These are phyloP conservation scores for Apis mellifera DNA, from an alignment of 1,140 invertebrate genomes.

Conservation along the genomic window Amel_HAv3.1 CM009935.2:2659001-2659500, in stretches of 20 bases:
- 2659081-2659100: neutral
- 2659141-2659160: neutral
- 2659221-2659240: neutral
- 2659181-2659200: too few species aligned
- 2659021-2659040: neutral
- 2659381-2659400: too few species aligned
- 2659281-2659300: neutral
- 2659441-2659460: too few species aligned
- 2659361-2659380: too few species aligned
- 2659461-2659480: too few species aligned
- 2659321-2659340: neutral
- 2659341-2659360: neutral
- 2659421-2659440: neutral
- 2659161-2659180: neutral
- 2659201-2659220: neutral
- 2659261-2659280: neutral
- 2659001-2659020: neutral
- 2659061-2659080: neutral
- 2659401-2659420: neutral
- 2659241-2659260: neutral
- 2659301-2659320: neutral
- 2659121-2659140: neutral
- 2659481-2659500: neutral
- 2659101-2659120: too few species aligned
- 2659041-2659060: neutral